phyloP scores from a whole-genome alignment of 1,140 invertebrate genomes.

The Chironomus striatipennis region DNA sequence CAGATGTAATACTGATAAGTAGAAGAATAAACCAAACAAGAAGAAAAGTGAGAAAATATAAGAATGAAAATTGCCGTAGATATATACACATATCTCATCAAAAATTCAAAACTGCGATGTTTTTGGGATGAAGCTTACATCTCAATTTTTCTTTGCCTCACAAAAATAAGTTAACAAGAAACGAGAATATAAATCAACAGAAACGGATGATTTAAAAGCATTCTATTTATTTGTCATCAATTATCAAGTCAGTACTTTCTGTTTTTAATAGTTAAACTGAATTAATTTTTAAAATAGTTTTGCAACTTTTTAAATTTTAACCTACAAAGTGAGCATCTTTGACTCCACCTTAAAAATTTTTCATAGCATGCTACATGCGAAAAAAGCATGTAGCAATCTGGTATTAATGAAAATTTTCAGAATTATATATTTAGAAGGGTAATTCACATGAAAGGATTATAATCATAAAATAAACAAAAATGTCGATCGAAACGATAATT shows the following conservation, averaged over 20 bases:
- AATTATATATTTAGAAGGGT: too few species aligned
- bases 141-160: neutral
- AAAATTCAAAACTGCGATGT: constrained; percentile 22
- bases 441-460: too few species aligned
- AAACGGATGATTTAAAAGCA: too few species aligned
- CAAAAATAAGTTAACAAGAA: neutral
- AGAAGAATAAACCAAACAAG: neutral
- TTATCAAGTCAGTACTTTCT: too few species aligned
- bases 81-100: neutral
- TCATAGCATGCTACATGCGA: neutral
- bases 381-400: neutral
- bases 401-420: neutral
- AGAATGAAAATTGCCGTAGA: neutral
- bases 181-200: neutral
- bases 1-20: neutral
- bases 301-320: too few species aligned
- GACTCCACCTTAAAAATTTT: too few species aligned
- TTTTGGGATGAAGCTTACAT: neutral
- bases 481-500: neutral
- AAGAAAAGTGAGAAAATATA: neutral
- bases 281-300: too few species aligned
- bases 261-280: too few species aligned
- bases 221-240: too few species aligned
- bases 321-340: too few species aligned
- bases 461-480: neutral